phyloP scores from a whole-genome alignment of 2,113 vertebrate species.

The Hymenochirus boettgeri region DNA sequence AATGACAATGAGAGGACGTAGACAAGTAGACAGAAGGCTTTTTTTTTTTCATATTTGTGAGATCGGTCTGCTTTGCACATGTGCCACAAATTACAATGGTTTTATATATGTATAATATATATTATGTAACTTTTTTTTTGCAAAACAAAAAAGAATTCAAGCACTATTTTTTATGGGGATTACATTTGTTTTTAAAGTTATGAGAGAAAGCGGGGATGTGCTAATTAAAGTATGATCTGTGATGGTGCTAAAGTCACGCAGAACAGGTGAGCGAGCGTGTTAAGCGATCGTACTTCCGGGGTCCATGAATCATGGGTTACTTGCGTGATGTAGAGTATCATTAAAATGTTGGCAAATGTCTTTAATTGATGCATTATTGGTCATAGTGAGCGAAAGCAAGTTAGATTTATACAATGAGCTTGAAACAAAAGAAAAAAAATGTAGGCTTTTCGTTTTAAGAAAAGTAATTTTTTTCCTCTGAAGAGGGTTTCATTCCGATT shows the following conservation, averaged over 20 bases:
- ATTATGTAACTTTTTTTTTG: constrained; percentile 60
- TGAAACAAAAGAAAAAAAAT: constrained; percentile 51
- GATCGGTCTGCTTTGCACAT: constrained; percentile 67
- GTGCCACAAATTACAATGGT: constrained; percentile 67
- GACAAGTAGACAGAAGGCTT: constrained; percentile 52
- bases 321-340: background rate
- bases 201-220: constrained; percentile 60
- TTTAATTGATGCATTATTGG: background rate
- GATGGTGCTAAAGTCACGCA: constrained; percentile 66
- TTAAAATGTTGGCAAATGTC: background rate
- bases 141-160: constrained; percentile 50
- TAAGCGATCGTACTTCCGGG: no score
- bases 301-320: background rate
- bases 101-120: constrained; percentile 55
- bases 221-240: constrained; percentile 59
- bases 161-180: constrained; percentile 69
- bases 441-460: constrained; percentile 70
- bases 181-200: constrained; percentile 59
- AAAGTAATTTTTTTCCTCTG: constrained; percentile 66
- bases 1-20: constrained; percentile 43
- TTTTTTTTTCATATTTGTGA: constrained; percentile 59
- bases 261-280: constrained; percentile 32
- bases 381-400: constrained; percentile 46
- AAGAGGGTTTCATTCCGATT: constrained; percentile 53
- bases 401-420: constrained; percentile 63